Percentiles rank a stretch among this genome's conserved stretches.
phyloP scores from a whole-genome alignment of 2,113 vertebrate genomes.

The Nothobranchius furzeri region DNA sequence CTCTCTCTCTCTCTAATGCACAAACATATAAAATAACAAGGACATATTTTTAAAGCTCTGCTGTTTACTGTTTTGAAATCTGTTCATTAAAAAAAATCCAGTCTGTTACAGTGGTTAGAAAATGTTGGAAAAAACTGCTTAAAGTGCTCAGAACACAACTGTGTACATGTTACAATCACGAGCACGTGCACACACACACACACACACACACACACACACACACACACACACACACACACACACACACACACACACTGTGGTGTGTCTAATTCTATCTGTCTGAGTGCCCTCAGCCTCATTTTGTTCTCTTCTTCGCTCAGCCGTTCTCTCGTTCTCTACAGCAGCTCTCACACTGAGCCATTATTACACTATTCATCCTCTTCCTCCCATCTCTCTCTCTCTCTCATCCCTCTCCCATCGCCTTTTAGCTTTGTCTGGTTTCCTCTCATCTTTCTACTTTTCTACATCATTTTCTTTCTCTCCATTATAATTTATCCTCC shows the following conservation, averaged over 20 bases:
- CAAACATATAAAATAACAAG: background rate
- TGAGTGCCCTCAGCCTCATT: constrained; percentile 79
- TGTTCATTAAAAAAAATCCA: too few species aligned
- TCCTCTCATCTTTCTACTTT: constrained; percentile 52
- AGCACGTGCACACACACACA: constrained; percentile 31
- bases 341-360: constrained; percentile 75
- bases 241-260: constrained; percentile 58
- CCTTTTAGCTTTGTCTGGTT: constrained; percentile 43
- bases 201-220: constrained; percentile 19
- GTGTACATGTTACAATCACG: constrained; percentile 12
- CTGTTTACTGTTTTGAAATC: too few species aligned
- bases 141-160: constrained; percentile 25
- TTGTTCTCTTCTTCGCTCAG: constrained; percentile 77
- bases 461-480: constrained; percentile 35
- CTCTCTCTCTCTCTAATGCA: background rate
- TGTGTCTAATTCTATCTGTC: constrained; percentile 79
- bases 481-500: constrained; percentile 33
- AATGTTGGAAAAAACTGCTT: background rate
- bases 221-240: constrained; percentile 9
- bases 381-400: constrained; percentile 35
- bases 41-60: too few species aligned
- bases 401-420: constrained; percentile 19
- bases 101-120: too few species aligned
- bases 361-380: constrained; percentile 75
- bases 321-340: constrained; percentile 68